Conservation (phyloP, 2,113 vertebrate genomes). For the Castor canadensis region DNA sequence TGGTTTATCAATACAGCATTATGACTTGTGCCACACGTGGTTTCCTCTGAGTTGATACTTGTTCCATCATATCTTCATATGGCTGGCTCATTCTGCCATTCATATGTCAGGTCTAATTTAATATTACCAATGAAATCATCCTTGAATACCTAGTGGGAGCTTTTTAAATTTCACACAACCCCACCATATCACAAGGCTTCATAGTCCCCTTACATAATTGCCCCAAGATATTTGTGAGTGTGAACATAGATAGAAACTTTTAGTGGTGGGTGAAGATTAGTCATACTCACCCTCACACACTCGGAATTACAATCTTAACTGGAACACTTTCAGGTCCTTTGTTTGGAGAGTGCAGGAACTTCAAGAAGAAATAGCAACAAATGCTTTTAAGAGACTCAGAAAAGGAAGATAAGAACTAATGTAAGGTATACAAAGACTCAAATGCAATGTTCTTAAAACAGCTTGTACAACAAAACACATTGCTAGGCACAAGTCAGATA, state of each 20-base stretch:
- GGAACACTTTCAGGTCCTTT: fast-evolving
- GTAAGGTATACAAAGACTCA: background rate
- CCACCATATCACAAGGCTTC: background rate
- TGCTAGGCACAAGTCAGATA: too few relatives aligned
- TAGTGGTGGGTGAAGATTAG: background rate
- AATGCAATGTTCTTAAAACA: background rate
- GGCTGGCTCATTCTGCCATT: background rate
- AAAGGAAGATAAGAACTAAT: background rate
- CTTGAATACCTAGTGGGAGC: background rate
- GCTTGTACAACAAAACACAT: too few relatives aligned
- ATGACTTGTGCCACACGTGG: background rate
- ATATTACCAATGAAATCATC: background rate
- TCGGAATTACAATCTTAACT: background rate
- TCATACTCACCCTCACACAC: background rate
- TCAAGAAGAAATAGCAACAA: background rate
- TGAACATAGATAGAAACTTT: background rate
- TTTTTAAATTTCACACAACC: background rate
- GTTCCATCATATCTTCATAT: background rate
- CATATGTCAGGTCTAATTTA: background rate
- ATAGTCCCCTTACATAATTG: background rate
- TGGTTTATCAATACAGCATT: background rate
- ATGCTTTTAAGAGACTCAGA: background rate
- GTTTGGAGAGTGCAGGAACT: background rate
- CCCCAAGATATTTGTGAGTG: background rate
- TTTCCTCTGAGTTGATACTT: background rate